Conservation (phyloP, 2,888 invertebrate genomes). For the Melipona beecheii region DNA sequence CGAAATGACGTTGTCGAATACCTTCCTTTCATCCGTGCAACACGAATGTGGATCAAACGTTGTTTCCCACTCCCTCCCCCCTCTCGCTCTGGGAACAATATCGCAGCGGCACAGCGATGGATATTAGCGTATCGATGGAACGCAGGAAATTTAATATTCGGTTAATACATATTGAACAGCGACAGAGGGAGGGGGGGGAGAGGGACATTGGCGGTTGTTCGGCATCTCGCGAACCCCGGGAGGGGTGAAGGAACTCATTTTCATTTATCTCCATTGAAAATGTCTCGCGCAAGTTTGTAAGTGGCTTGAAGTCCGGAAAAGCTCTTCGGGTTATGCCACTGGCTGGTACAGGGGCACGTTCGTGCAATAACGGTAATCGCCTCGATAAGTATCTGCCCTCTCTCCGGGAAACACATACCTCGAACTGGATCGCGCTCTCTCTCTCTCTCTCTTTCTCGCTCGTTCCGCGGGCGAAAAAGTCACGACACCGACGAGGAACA, state of each 20-base stretch:
- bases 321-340: conserved; percentile 68
- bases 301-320: conserved; percentile 64
- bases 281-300: conserved; percentile 69
- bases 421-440: conserved; percentile 57
- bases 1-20: background rate
- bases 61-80: background rate
- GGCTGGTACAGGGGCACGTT: conserved; percentile 71
- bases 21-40: background rate
- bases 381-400: conserved; percentile 69
- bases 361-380: conserved; percentile 72
- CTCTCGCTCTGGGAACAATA: background rate
- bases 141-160: conserved; percentile 47
- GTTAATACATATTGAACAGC: conserved; percentile 38
- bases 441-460: background rate
- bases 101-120: background rate
- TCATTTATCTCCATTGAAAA: conserved; percentile 67
- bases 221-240: background rate
- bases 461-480: conserved; percentile 52
- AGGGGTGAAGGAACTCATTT: conserved; percentile 65
- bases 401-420: conserved; percentile 54
- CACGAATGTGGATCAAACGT: background rate
- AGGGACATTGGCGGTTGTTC: background rate
- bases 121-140: conserved; percentile 23
- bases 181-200: background rate
- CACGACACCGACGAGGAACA: conserved; percentile 57